These are phyloP conservation scores for Pemphigus obesinymphae DNA, from an alignment of 1,140 invertebrate genomes.

Conservation along the genomic window DNA sequence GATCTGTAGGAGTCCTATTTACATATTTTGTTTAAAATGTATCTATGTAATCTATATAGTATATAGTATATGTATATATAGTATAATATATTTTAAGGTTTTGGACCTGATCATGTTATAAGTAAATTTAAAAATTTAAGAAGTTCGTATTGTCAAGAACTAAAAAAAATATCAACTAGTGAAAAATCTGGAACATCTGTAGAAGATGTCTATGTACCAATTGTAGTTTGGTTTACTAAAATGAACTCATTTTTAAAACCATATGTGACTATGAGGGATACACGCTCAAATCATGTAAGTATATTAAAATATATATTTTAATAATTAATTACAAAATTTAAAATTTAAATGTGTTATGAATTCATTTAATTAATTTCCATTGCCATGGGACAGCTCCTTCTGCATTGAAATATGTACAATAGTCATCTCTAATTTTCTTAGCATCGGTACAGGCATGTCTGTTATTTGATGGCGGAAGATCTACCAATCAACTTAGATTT, in stretches of 20 bases:
- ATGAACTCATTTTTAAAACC: conserved; percentile 7
- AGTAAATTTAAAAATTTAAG: conserved; percentile 41
- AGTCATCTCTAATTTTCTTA: conserved; percentile 33
- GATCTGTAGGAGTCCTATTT: background rate
- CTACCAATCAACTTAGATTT: background rate
- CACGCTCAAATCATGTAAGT: conserved; percentile 17
- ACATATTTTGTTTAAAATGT: too few relatives aligned
- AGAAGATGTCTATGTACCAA: conserved; percentile 23
- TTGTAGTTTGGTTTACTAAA: conserved; percentile 32
- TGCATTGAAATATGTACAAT: too few relatives aligned
- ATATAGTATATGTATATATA: background rate
- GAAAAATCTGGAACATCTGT: conserved; percentile 17
- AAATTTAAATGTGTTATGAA: background rate
- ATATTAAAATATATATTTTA: conserved; percentile 1
- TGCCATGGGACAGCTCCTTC: too few relatives aligned
- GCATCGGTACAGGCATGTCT: conserved; percentile 2
- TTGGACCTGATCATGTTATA: conserved; percentile 35
- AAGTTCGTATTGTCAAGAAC: conserved; percentile 42
- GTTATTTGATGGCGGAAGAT: too few relatives aligned
- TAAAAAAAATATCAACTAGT: conserved; percentile 37
- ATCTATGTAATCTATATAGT: too few relatives aligned
- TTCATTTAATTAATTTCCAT: too few relatives aligned
- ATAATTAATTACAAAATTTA: conserved; percentile 7
- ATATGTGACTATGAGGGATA: conserved; percentile 11
- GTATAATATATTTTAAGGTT: conserved; percentile 24